Evolutionary conservation across 2,888 invertebrate species (phyloP), one percentile per base, ranked within the genome.

Genomic region (Allygus modestus): DNA sequence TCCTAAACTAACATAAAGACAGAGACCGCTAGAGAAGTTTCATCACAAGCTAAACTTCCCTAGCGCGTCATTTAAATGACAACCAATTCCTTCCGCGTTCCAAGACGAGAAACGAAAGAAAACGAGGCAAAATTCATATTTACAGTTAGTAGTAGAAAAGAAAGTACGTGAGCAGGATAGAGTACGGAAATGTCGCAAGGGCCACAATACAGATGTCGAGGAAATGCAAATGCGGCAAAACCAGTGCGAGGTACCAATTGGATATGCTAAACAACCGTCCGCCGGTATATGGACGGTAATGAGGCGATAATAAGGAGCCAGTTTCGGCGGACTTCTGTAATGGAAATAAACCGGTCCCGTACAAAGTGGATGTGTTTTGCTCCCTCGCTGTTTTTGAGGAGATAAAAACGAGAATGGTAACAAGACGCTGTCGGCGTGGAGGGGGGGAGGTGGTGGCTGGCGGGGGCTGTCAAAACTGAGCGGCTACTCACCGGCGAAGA

Each of bases 241-340:
- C 73, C 20, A 73, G 26, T 20, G 31, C n/a, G 41, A 23, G 73
- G 73, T 73, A 73, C 73, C 73, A 73, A 73, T 73, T 43, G 73
- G 41, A 26, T 73, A 73, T 73, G 73, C 73, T 73, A 73, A 73
- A 43, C 41, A 37, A 37, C 23, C 5, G 73, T 43, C 73, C 23
- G 20, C 37, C n/a, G 7, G 37, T 37, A 37, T 37, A 37, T 37
- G 37, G 37, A 9, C 37, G 37, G 73, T 73, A 43, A 73, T 73
- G 73, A 43, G 12, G 2, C 43, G 31, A 37, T 9, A 37, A 9
- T 37, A 37, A 37, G 37, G 9, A 37, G 37, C 37, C 9, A 7
- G 37, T 37, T 37, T 37, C 37, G 37, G 37, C 37, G 33, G 33
- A 26, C 17, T 15, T 33, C 31, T 69, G 69, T 17, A 4, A 69